Evolutionary conservation across 2,797 vertebrate species (phyloP), one percentile per base, ranked within the genome.

Genomic region (Nannoperca australis): DNA sequence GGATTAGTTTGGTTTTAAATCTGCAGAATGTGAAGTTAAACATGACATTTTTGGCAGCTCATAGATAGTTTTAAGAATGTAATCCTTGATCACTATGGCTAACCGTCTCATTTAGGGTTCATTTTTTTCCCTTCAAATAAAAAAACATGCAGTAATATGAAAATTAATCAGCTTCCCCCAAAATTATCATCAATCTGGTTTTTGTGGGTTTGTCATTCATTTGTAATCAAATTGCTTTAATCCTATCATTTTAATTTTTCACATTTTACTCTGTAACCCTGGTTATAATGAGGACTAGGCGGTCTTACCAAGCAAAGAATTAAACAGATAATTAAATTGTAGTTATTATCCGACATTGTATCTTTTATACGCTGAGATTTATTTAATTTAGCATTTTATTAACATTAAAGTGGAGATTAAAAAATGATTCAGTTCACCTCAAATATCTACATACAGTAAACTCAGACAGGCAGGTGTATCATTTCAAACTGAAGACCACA

Each of bases 191-290:
- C 27, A 73, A 36, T 47, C 51, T 63, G 45, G 63, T 85, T 64
- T 68, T 50, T 64, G 38, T 58, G 40, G 42, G 27, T 60, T 83
- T 58, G 24, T 27, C 13, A 70, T 80, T 81, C 20, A 84, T 65
- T 76, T 64, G 13, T 53, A 72, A 73, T 58, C 32, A 84, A 73
- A 76, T 73, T 20, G 44, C 24, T 60, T 58, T 70, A 64, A 73
- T 73, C 70, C 66, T 53, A 42, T 78, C 60, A 66, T 67, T 67
- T 69, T 10, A 68, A 30, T 58, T 56, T 51, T 32, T 17, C 14
- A 69, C 79, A 27, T 54, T 20, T 76, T 42, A 44, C 54, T 76
- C 56, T 51, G 59, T 58, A 60, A 34, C 40, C 50, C 47, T 44
- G 74, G 15, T 45, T 73, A 44, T 24, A 69, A 71, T 65, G 38